Evolutionary conservation across 1,140 invertebrate genomes (phyloP), one percentile per base, ranked within the genome.

Genomic region (Limonius californicus): DNA sequence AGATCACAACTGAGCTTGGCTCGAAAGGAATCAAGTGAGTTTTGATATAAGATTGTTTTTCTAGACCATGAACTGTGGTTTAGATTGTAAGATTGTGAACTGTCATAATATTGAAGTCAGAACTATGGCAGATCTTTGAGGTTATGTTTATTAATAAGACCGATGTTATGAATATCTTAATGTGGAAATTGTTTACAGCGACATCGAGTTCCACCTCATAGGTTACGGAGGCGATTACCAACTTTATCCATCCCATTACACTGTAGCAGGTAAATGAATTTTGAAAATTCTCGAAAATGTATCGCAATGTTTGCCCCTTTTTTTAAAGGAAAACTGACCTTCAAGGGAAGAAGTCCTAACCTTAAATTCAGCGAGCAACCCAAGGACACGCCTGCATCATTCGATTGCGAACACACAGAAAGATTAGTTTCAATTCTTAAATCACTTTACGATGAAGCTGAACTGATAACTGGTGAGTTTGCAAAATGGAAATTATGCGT

Each of bases 151-250:
- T n/a, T n/a, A n/a, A n/a, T n/a, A n/a, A n/a, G n/a, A n/a, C n/a
- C n/a, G n/a, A n/a, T n/a, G n/a, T n/a, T n/a, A n/a, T n/a, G n/a
- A n/a, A n/a, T n/a, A n/a, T n/a, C n/a, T n/a, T n/a, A n/a, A n/a
- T n/a, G n/a, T n/a, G n/a, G n/a, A n/a, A n/a, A n/a, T n/a, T n/a
- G n/a, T n/a, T n/a, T n/a, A n/a, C 50, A 83, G 79, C 4, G 85
- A 87, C 62, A 78, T 85, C 0, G 80, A 82, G 60, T 77, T 83
- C 15, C 81, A 80, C 21, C 72, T 87, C 1, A 78, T 87, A 35
- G 82, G 82, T 12, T 87, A 77, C 61, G 81, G 82, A 43, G 82
- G 84, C 3, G 68, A 77, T 1, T 56, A 81, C 50, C 78, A 78
- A 66, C 74, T 78, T 16, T 82, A 77, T 65, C 82, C 83, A 0